Evolutionary conservation across 2,113 vertebrate genomes (phyloP).

Genomic region (Uropsilus gracilis): DNA sequence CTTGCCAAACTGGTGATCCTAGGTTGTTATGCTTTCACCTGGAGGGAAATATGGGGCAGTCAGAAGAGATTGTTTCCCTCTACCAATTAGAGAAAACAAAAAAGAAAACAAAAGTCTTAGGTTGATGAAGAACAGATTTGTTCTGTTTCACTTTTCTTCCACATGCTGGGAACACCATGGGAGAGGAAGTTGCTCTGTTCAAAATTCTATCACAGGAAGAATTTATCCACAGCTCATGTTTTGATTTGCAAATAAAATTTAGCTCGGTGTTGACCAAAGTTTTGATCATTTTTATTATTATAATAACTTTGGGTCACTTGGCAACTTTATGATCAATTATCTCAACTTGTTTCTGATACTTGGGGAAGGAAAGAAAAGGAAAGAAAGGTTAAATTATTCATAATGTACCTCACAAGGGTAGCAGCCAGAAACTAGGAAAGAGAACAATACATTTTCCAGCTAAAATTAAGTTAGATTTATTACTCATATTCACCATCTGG

Average conservation of each 20-base stretch:
- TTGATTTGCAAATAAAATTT: constrained; percentile 3
- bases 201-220: not conserved
- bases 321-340: not conserved
- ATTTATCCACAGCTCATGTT: not conserved
- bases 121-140: constrained; percentile 63
- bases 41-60: constrained; percentile 32
- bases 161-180: constrained; percentile 56
- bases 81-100: constrained; percentile 60
- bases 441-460: not conserved
- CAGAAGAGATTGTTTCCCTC: not conserved
- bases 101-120: constrained; percentile 50
- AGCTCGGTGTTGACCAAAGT: not conserved
- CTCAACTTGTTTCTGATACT: not conserved
- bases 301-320: not conserved
- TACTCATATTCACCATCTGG: not conserved
- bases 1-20: not conserved
- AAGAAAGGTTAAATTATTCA: not conserved
- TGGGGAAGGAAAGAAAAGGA: not conserved
- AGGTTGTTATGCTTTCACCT: constrained; percentile 23
- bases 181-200: constrained; percentile 24
- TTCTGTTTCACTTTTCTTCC: constrained; percentile 31
- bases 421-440: not conserved
- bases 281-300: not conserved
- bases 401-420: no score
- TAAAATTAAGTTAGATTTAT: not conserved